Conservation (phyloP, 2,113 vertebrate species). For the Tor tambroides region DNA sequence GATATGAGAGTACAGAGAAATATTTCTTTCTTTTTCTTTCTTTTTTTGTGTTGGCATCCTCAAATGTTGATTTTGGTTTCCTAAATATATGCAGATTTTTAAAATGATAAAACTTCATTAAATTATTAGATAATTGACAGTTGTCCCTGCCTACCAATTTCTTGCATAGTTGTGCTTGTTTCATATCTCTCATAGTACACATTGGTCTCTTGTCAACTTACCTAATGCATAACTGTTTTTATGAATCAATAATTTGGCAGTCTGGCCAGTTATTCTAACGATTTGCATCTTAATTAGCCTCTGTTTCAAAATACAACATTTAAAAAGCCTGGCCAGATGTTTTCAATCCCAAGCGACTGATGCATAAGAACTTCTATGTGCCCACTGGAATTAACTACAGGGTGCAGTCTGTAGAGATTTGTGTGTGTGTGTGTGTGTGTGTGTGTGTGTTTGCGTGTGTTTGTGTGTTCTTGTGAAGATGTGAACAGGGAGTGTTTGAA, state of each 20-base stretch:
- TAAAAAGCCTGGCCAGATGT: background rate
- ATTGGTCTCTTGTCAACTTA: background rate
- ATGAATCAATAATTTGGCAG: background rate
- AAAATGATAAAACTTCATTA: background rate
- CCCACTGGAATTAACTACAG: background rate
- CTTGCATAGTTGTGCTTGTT: background rate
- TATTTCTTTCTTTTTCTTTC: background rate
- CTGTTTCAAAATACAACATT: background rate
- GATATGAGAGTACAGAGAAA: conserved; percentile 31
- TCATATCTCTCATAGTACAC: background rate
- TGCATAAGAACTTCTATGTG: background rate
- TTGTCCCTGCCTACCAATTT: background rate
- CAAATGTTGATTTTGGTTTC: background rate
- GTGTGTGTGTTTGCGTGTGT: conserved; percentile 25
- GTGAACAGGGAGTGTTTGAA: conserved; percentile 34
- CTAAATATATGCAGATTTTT: background rate
- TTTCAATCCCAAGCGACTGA: background rate
- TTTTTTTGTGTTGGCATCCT: background rate
- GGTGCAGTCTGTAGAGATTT: background rate
- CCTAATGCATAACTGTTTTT: background rate
- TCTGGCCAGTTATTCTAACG: background rate
- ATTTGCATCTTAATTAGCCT: conserved; percentile 1
- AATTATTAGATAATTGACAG: background rate
- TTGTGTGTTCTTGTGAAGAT: conserved; percentile 34
- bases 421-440: conserved; percentile 27